Conservation (phyloP, 2,113 vertebrate species). For the Romanogobio albipinnatus region DNA sequence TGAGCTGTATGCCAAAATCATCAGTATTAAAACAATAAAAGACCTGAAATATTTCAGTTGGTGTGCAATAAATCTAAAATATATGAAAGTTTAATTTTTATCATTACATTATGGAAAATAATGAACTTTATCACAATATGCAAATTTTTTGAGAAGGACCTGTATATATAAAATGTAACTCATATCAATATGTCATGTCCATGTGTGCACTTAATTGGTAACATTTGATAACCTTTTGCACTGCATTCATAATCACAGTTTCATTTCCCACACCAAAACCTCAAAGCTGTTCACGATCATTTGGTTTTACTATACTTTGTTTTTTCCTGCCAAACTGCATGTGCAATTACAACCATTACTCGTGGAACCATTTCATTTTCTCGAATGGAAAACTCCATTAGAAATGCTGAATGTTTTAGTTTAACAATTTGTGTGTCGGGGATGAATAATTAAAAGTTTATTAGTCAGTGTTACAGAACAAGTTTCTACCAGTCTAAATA, state of each 20-base stretch:
- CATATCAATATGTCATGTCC: neutral
- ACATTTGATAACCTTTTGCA: conserved; percentile 20
- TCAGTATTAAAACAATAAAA: no score
- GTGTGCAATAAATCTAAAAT: no score
- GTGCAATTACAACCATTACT: conserved; percentile 46
- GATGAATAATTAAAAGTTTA: conserved; percentile 37
- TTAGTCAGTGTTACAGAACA: conserved; percentile 42
- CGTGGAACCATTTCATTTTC: conserved; percentile 40
- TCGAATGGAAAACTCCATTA: conserved; percentile 35
- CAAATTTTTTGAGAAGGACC: no score
- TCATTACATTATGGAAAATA: no score
- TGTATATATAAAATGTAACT: neutral
- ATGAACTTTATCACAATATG: no score
- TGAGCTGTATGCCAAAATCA: no score
- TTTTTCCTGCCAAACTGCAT: conserved; percentile 26
- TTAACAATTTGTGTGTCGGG: neutral
- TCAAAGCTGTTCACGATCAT: conserved; percentile 1
- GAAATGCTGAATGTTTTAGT: conserved; percentile 17
- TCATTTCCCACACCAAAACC: conserved; percentile 10
- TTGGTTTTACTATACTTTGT: conserved; percentile 7
- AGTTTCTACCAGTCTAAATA: conserved; percentile 49
- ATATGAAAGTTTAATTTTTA: no score
- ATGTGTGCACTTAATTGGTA: neutral
- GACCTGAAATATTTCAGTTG: no score
- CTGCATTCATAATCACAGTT: conserved; percentile 18